Base-by-base conservation (phyloP, 1,140 invertebrate genomes). In the Leptinotarsa texana region DNA sequence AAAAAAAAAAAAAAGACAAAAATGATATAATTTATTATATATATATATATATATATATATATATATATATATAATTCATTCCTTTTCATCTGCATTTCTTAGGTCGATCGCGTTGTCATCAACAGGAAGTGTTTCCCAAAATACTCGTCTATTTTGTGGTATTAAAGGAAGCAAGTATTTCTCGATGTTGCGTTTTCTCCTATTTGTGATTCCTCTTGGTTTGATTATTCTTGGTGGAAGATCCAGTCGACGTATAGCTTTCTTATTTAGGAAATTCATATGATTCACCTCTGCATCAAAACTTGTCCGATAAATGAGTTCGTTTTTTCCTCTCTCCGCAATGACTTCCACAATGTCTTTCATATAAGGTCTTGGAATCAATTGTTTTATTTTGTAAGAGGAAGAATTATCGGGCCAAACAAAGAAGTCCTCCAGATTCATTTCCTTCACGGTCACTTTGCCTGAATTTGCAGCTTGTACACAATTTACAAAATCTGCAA, bases 101-200 rank as follows among this genome's bases (percentile, higher is more conserved):
- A 67, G 18, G 24, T 33, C 18, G 24, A 24, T 18, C 17, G 18
- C 17, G 15, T 67, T 67, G 17, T 33, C 65, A 18, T n/a, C 17
- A 67, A 24, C 22, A 62, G 57, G 79, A 76, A 63, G 57, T 62
- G 17, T 62, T 62, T 62, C 57, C 57, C 57, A 62, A 62, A 62
- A 62, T 62, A 62, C 21, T 62, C 21, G 57, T 21, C 8, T 62
- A 62, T n/a, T 62, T 62, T 17, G 57, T 21, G 13, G 57, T 21
- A 62, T 62, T 62, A 21, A 73, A 15, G 22, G 24, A 67, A 75
- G 17, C 4, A 75, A 47, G 18, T 24, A 27, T 77, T 47, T 74
- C n/a, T 47, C 15, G 47, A 69, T 67, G 65, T 47, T 65, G 63
- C 13, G 27, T 75, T 71, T 18, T 63, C 72, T 71, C 21, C 17